Evolutionary conservation across 64 coral and sea anemone genomes (phyloP).

Genomic region (Dendronephthya gigantea): DNA sequence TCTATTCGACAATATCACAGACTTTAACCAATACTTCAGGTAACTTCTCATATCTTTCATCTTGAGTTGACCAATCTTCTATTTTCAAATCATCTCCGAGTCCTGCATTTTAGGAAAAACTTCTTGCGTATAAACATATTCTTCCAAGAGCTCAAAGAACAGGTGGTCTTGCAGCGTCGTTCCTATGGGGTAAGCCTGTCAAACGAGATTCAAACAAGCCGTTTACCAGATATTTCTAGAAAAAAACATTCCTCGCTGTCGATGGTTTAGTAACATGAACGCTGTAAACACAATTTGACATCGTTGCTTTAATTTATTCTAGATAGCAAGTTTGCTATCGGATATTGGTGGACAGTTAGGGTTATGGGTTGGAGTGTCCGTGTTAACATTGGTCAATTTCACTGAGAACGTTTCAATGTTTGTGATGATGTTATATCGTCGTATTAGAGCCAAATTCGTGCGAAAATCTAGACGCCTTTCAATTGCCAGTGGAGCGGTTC

Average conservation of each 20-base stretch:
- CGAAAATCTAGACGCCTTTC: not conserved
- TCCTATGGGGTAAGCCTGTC: not conserved
- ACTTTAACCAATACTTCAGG: not conserved
- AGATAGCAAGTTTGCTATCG: slow-evolving; percentile 22
- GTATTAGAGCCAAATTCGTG: not conserved
- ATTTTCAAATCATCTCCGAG: no score
- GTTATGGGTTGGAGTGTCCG: slow-evolving; percentile 41
- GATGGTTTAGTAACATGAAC: no score
- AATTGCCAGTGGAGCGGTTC: not conserved
- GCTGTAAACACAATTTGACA: not conserved
- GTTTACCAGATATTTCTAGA: no score
- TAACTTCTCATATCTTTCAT: not conserved
- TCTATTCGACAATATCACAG: slow-evolving; percentile 3
- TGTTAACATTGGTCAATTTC: slow-evolving; percentile 25
- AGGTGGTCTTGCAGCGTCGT: not conserved
- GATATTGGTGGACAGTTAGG: slow-evolving; percentile 49
- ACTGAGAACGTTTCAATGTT: not conserved
- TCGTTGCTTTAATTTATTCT: not conserved
- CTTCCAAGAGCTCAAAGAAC: not conserved
- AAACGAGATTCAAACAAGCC: no score
- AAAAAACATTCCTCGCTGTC: no score
- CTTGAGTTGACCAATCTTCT: no score
- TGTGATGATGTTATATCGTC: not conserved
- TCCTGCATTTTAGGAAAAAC: not conserved
- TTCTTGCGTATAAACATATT: not conserved